phyloP scores from a whole-genome alignment of 2,113 vertebrate genomes.

The Polypterus senegalus region DNA sequence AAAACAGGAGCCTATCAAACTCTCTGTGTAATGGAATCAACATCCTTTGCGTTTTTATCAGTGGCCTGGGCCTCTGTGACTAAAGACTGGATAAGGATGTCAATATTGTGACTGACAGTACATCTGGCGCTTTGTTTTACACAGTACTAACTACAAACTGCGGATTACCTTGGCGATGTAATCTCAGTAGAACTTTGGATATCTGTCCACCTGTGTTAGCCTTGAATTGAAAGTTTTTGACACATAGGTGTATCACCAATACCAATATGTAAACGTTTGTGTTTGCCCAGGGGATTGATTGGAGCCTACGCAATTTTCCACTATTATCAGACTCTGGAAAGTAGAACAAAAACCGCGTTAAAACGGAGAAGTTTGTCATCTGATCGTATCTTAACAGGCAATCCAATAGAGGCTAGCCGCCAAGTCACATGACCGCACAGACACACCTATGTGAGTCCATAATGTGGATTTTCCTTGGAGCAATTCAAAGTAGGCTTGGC shows the following conservation, averaged over 20 bases:
- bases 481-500: conserved; percentile 17
- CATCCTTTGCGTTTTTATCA: background rate
- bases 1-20: background rate
- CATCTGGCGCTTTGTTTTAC: background rate
- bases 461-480: conserved; percentile 32
- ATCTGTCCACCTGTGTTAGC: conserved; percentile 13
- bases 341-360: conserved; percentile 26
- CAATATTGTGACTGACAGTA: background rate
- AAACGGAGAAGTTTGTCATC: conserved; percentile 20
- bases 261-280: conserved; percentile 34
- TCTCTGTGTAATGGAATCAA: background rate
- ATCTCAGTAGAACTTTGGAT: conserved; percentile 18
- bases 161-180: background rate
- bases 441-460: conserved; percentile 50
- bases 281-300: conserved; percentile 52
- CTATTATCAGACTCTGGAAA: conserved; percentile 30
- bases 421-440: conserved; percentile 53
- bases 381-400: conserved; percentile 41
- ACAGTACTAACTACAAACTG: background rate
- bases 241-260: conserved; percentile 33
- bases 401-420: conserved; percentile 40
- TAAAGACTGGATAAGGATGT: background rate
- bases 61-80: background rate
- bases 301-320: conserved; percentile 35
- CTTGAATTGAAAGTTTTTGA: background rate